phyloP scores from a whole-genome alignment of 2,888 invertebrate genomes.

The Hirtodrosophila alboralis region DNA sequence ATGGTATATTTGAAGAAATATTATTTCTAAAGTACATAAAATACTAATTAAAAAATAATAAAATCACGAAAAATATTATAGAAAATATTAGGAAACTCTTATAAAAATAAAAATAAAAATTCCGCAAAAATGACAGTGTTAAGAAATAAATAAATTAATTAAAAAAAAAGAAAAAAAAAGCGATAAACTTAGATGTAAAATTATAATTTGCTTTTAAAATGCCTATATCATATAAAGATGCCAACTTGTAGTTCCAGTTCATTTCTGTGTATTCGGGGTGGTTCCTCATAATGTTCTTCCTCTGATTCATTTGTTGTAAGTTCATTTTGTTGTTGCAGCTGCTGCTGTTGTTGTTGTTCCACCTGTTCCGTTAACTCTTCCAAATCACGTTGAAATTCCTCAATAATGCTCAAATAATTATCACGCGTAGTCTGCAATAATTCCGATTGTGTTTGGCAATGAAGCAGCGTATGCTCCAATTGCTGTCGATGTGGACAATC shows the following conservation, averaged over 20 bases:
- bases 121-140: too few relatives aligned
- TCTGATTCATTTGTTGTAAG: conserved; percentile 3
- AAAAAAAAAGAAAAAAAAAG: too few relatives aligned
- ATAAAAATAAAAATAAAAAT: too few relatives aligned
- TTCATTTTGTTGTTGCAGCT: conserved; percentile 56
- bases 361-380: conserved; percentile 81
- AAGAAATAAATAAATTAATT: too few relatives aligned
- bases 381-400: conserved; percentile 81
- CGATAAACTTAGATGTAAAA: too few relatives aligned
- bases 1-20: too few relatives aligned
- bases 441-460: conserved; percentile 66
- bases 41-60: too few relatives aligned
- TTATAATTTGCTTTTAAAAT: background rate
- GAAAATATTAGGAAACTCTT: too few relatives aligned
- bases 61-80: too few relatives aligned
- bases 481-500: conserved; percentile 72
- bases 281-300: conserved; percentile 6
- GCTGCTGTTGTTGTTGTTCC: conserved; percentile 69
- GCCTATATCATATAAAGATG: background rate
- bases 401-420: conserved; percentile 81
- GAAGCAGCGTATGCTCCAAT: conserved; percentile 64
- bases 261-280: conserved; percentile 11
- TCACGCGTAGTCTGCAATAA: conserved; percentile 67
- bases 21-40: too few relatives aligned
- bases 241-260: conserved; percentile 62